A percentile compares a stretch with the other conserved stretches of the same genome.
phyloP scores from a whole-genome alignment of 2,113 vertebrate genomes.

The Platichthys flesus region DNA sequence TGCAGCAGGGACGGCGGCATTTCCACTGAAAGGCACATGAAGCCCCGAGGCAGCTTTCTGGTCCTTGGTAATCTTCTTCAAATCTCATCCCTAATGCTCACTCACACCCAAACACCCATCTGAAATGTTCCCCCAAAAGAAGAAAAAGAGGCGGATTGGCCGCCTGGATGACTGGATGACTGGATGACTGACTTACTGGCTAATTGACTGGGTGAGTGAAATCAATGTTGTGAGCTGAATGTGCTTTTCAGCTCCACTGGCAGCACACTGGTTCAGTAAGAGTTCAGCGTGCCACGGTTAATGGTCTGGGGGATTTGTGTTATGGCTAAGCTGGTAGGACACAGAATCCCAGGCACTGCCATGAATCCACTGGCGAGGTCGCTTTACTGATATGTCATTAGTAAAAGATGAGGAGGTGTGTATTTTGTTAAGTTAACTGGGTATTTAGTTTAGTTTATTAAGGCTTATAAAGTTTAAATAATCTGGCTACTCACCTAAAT shows the following conservation, averaged over 20 bases:
- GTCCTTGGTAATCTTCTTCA: constrained; percentile 66
- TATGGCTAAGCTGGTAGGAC: constrained; percentile 45
- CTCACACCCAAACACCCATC: constrained; percentile 71
- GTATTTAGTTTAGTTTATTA: no score
- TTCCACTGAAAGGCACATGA: constrained; percentile 52
- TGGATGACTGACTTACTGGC: constrained; percentile 35
- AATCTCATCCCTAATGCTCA: constrained; percentile 69
- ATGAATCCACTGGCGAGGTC: constrained; percentile 1
- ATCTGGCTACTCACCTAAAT: no score
- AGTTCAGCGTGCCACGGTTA: constrained; percentile 62
- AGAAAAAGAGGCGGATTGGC: constrained; percentile 25
- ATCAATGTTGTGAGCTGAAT: constrained; percentile 70
- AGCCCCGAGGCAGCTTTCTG: constrained; percentile 60
- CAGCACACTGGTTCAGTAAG: constrained; percentile 58
- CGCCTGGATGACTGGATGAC: constrained; percentile 6
- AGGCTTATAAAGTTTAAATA: background rate
- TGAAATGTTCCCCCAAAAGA: constrained; percentile 46
- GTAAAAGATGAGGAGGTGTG: background rate
- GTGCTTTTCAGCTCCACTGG: constrained; percentile 64
- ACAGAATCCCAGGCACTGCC: background rate
- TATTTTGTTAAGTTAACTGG: background rate
- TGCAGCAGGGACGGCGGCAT: constrained; percentile 52
- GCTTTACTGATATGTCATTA: constrained; percentile 12
- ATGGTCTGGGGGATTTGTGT: constrained; percentile 42
- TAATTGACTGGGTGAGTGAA: constrained; percentile 67